phyloP scores from a whole-genome alignment of 2,888 invertebrate species.

The Dioctria rufipes region DNA sequence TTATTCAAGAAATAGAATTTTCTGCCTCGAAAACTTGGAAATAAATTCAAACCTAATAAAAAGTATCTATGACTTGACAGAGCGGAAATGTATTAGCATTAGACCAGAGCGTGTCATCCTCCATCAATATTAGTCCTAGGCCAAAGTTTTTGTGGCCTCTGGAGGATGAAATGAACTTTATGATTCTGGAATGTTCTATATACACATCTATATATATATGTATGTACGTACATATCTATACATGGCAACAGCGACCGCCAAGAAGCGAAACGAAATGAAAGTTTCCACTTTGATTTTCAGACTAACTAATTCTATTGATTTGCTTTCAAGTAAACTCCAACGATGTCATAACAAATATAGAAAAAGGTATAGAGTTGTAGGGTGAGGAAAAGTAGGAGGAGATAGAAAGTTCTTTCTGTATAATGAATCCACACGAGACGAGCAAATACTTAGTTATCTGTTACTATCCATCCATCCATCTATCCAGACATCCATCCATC shows the following conservation, averaged over 20 bases:
- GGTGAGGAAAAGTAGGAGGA: too few relatives aligned
- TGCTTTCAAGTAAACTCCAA: constrained; percentile 12
- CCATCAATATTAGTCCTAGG: constrained; percentile 30
- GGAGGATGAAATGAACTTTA: background rate
- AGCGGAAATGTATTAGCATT: background rate
- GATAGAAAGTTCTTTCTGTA: too few relatives aligned
- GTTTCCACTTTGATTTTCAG: constrained; percentile 40
- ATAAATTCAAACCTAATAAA: constrained; percentile 37
- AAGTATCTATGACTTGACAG: constrained; percentile 33
- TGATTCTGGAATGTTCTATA: background rate
- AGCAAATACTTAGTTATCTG: background rate
- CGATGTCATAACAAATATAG: constrained; percentile 27
- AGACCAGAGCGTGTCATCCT: constrained; percentile 36
- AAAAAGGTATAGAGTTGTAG: background rate
- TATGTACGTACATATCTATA: too few relatives aligned
- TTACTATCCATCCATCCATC: too few relatives aligned
- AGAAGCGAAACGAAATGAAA: constrained; percentile 23
- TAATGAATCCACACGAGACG: constrained; percentile 17
- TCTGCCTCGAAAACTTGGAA: background rate
- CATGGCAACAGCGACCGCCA: background rate
- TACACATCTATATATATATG: too few relatives aligned
- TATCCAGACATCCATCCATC: too few relatives aligned
- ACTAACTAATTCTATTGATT: constrained; percentile 46
- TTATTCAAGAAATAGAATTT: constrained; percentile 1
- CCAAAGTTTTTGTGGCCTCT: constrained; percentile 14